Conservation (phyloP, 2,888 invertebrate species). For the Lycocerus yunnanus region DNA sequence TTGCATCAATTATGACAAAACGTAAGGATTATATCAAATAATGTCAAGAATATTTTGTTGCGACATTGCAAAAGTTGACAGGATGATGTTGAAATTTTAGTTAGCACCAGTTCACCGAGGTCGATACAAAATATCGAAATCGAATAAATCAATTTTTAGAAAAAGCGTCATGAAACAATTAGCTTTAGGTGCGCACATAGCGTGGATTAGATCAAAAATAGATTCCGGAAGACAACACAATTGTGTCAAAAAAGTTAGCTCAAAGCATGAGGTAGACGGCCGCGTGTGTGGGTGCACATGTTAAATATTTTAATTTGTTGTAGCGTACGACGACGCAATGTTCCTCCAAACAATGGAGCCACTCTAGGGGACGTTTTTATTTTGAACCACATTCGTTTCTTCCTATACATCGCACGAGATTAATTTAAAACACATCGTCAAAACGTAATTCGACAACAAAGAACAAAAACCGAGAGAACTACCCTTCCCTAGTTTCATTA, state of each 20-base stretch:
- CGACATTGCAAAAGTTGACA: conserved; percentile 21
- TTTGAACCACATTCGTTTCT: neutral
- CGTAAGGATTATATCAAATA: conserved; percentile 1
- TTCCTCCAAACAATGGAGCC: conserved; percentile 24
- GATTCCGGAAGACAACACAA: conserved; percentile 49
- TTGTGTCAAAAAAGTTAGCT: conserved; percentile 43
- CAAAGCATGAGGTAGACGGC: conserved; percentile 38
- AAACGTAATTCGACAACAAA: neutral
- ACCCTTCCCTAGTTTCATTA: neutral
- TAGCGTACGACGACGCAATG: conserved; percentile 25
- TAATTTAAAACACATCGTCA: conserved; percentile 18
- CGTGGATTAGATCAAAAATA: conserved; percentile 40
- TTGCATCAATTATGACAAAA: conserved; percentile 5
- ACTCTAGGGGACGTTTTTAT: conserved; percentile 7
- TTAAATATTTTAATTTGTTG: conserved; percentile 15
- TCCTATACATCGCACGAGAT: neutral
- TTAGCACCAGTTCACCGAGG: conserved; percentile 13
- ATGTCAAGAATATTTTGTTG: conserved; percentile 17
- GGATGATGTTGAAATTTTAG: conserved; percentile 18
- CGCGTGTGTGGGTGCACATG: conserved; percentile 35
- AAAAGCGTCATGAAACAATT: neutral
- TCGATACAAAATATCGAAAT: conserved; percentile 17
- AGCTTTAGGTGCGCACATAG: conserved; percentile 25
- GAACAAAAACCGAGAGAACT: neutral
- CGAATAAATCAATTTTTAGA: conserved; percentile 12